A percentile compares a stretch with the other conserved stretches of the same genome.
These are phyloP conservation scores for Clostera curtula DNA, from an alignment of 2,888 invertebrate genomes.

Conservation along the genomic window DNA sequence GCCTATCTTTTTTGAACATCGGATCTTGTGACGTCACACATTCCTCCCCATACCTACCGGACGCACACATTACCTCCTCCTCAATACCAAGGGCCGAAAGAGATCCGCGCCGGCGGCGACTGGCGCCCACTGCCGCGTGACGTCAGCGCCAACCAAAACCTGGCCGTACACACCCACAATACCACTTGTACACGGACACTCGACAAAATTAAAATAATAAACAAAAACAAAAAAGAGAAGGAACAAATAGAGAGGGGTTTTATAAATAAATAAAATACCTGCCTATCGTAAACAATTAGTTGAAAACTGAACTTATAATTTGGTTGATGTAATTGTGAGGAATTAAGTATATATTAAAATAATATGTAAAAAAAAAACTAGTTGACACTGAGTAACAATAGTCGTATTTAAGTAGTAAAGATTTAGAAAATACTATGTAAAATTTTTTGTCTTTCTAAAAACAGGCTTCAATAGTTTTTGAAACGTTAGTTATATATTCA, in stretches of 20 bases:
- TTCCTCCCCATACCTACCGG: conserved; percentile 24
- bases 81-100: conserved; percentile 73
- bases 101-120: conserved; percentile 59
- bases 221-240: conserved; percentile 13
- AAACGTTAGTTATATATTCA: too few species aligned
- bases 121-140: conserved; percentile 28
- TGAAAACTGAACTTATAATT: too few species aligned
- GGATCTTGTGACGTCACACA: not conserved
- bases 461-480: too few species aligned
- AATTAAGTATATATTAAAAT: too few species aligned
- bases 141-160: conserved; percentile 61
- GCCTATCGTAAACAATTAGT: too few species aligned
- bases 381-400: too few species aligned
- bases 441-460: too few species aligned
- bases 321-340: too few species aligned
- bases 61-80: conserved; percentile 21
- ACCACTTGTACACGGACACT: conserved; percentile 4
- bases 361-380: too few species aligned
- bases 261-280: conserved; percentile 17
- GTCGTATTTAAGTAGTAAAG: too few species aligned
- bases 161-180: conserved; percentile 31
- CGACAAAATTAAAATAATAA: conserved; percentile 26
- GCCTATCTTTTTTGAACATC: not conserved
- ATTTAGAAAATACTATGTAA: too few species aligned
- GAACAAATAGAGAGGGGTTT: conserved; percentile 5